Conservation (phyloP, 2,797 vertebrate species). For the Podargus strigoides region DNA sequence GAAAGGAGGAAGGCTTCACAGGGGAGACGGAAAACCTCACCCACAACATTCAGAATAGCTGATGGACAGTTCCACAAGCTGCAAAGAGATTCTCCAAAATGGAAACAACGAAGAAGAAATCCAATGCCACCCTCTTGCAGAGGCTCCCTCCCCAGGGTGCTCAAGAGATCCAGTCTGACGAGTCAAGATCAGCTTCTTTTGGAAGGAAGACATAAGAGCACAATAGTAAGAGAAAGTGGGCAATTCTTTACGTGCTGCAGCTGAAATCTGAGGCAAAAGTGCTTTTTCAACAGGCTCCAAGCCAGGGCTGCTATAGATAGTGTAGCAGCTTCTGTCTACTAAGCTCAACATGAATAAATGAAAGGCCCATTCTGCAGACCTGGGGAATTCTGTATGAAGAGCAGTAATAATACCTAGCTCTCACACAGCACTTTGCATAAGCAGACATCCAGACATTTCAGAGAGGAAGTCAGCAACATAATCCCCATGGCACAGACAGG, state of each 20-base stretch:
- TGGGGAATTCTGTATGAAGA: neutral
- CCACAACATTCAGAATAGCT: neutral
- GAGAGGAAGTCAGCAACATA: neutral
- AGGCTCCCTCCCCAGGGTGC: neutral
- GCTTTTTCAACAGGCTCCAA: neutral
- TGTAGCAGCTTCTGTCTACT: neutral
- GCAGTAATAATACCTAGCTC: neutral
- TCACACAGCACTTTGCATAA: rapidly evolving
- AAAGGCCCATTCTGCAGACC: neutral
- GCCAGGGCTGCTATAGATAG: neutral
- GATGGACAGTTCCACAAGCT: neutral
- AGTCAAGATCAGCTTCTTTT: neutral
- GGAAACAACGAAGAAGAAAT: neutral
- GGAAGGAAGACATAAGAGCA: neutral
- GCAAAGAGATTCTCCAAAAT: neutral
- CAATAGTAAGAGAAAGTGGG: neutral
- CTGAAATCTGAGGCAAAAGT: neutral
- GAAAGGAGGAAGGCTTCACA: neutral
- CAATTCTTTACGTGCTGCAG: neutral
- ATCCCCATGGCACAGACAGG: neutral
- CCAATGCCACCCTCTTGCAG: rapidly evolving
- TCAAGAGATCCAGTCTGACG: neutral
- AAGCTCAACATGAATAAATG: neutral
- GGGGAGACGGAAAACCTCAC: neutral
- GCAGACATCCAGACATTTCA: neutral